phyloP scores from a whole-genome alignment of 2,113 vertebrate species.

The Acrocephalus kingi region DNA sequence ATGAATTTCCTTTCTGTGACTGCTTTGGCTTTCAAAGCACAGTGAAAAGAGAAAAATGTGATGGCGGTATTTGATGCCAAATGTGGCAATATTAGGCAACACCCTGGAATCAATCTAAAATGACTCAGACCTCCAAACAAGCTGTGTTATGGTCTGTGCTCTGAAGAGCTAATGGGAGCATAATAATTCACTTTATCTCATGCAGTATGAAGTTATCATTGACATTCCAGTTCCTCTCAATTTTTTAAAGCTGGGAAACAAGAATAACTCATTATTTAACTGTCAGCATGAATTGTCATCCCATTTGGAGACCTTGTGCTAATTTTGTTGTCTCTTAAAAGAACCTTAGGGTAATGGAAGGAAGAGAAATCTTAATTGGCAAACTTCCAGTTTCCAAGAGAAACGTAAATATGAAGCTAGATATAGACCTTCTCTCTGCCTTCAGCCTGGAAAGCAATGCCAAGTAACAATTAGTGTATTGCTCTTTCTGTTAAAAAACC shows the following conservation, averaged over 20 bases:
- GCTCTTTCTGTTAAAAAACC: background rate
- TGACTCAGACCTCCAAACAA: background rate
- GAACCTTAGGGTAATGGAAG: background rate
- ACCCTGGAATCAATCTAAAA: background rate
- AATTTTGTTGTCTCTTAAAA: background rate
- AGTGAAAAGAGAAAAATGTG: background rate
- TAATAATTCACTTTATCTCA: background rate
- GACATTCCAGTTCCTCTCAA: background rate
- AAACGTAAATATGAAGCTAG: background rate
- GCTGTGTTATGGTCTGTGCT: background rate
- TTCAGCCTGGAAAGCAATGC: background rate
- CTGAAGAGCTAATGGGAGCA: background rate
- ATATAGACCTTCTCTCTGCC: background rate
- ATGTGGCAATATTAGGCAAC: background rate
- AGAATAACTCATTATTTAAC: background rate
- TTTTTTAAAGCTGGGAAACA: background rate
- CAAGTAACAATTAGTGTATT: background rate
- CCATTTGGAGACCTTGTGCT: background rate
- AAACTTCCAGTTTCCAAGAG: background rate
- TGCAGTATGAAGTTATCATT: background rate
- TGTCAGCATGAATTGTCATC: background rate
- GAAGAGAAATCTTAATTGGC: background rate
- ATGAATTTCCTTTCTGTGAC: background rate
- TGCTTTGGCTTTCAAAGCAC: background rate
- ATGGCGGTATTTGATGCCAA: background rate